Conservation (phyloP, 2,888 invertebrate genomes). For the Pedicia rivosa region DNA sequence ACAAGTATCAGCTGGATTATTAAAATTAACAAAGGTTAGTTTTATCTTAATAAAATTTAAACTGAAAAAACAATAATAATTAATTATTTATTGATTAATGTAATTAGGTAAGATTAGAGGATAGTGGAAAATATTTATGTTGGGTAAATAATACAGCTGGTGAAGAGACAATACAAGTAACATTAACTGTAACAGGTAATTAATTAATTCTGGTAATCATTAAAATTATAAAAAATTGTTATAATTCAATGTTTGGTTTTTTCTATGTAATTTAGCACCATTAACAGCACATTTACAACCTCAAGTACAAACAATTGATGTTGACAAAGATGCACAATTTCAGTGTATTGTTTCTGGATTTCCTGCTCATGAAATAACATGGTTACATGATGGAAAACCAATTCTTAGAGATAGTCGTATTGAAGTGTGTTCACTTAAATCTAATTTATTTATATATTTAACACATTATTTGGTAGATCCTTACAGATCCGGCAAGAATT, state of each 20-base stretch:
- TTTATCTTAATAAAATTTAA: conserved; percentile 4
- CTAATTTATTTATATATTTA: background rate
- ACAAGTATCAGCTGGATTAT: conserved; percentile 44
- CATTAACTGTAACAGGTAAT: conserved; percentile 59
- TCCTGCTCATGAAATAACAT: conserved; percentile 62
- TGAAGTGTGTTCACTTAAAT: conserved; percentile 26
- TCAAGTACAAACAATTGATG: conserved; percentile 61
- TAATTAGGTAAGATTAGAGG: conserved; percentile 42
- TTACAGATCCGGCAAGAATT: conserved; percentile 33
- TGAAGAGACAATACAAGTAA: conserved; percentile 60
- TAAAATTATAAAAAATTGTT: conserved; percentile 1
- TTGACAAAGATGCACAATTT: conserved; percentile 68
- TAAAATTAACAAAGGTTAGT: conserved; percentile 44
- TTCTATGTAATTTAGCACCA: conserved; percentile 59
- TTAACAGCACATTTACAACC: conserved; percentile 67
- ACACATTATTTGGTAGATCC: conserved; percentile 18
- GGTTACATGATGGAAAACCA: conserved; percentile 63
- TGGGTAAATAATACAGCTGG: conserved; percentile 84
- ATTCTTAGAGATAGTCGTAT: conserved; percentile 41
- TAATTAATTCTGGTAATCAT: conserved; percentile 3
- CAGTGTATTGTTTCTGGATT: conserved; percentile 78
- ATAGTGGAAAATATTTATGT: conserved; percentile 77
- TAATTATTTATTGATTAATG: background rate
- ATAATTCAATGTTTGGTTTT: conserved; percentile 8
- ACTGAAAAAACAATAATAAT: conserved; percentile 18